Base-by-base conservation (phyloP, 2,113 vertebrate genomes). In the Oreochromis aureus region DNA sequence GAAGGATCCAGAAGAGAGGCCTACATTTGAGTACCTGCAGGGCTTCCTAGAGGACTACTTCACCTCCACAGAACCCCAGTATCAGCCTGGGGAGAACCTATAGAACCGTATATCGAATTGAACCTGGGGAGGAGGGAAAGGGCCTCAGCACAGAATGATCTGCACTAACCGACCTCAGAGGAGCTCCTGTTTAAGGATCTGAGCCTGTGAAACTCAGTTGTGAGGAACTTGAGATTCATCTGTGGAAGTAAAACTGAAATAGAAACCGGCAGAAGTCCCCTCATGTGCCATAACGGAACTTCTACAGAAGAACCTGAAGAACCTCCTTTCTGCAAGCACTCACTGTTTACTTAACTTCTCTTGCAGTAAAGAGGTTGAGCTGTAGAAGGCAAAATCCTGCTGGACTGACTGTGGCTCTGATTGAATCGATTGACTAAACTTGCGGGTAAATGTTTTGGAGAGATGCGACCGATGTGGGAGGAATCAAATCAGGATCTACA, bases 31-130 rank as follows among this genome's bases (percentile, higher is more conserved):
- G 96, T 99, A 99, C 95, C 96, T 99, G 84, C 98, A 99, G 96
- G 97, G 98, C 87, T 99, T 99, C 96, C 96, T 99, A 95, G 98
- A 99, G 96, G 98, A 99, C 97, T 99, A 99, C 94, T 99, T 99
- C 95, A 99, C 98, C 30, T 98, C 98, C 59, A 99, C 98, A 11
- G 98, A 99, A 96, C 98, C 98, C 86, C 98, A 99, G 94, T 99
- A 99, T 95, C 98, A 99, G 96, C 98, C 98, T 0, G 98, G 98
- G 76, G 98, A 99, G 96, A 99, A 99, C 95, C 96, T 99, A 97
- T 99, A 99, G 93, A 89, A 92, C 83, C 80, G 48, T 54, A 76
- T 84, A 55, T 86, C 87, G 84, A 89, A 85, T 19, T 30, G 27
- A 89, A 87, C 34, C 80, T n/a, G 22, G 41, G n/a, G 39, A 48